Evolutionary conservation across 2,113 vertebrate genomes (phyloP), one percentile per base, ranked within the genome.

Genomic region (Nothobranchius furzeri): DNA sequence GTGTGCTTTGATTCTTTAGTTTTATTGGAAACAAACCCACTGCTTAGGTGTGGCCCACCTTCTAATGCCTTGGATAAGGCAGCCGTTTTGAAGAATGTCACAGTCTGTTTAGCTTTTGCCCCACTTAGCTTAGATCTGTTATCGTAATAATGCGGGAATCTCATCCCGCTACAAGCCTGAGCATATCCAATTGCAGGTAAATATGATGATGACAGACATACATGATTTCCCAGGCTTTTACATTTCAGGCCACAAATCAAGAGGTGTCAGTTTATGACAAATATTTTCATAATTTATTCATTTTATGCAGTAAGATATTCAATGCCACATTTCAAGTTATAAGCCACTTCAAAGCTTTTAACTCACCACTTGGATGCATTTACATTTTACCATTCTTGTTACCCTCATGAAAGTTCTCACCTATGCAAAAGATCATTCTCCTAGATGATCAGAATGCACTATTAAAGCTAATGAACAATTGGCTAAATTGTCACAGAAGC

Each of bases 401-500:
- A 47, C 10, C 37, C 6, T 13, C 35, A 37, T 4, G 24, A 24
- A 30, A 30, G 30, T 2, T 30, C 30, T 30, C 30, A 30, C 30
- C 63, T 46, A 54, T 15, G 14, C 7, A 53, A 57, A 14, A 54
- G 54, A 7, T 47, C 45, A 49, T 47, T 9, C 76, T 73, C 52
- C 45, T 20, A 69, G 52, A 56, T 68, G 50, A 79, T 20, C 43
- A 24, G 9, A 66, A 54, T 47, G 12, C 50, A 52, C 14, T 25
- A 40, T 79, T 60, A 59, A 61, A 53, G 47, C 51, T 68, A 75
- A 60, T 67, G 78, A 74, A 63, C 78, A 70, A 63, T 68, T 25
- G 56, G 30, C 36, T 73, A 71, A 76, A 68, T 65, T 72, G 73
- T 62, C 72, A 76, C 70, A 72, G 30, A 75, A 58, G 60, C 47